Conservation (phyloP, 2,113 vertebrate species). For the Gobiocypris rarus region DNA sequence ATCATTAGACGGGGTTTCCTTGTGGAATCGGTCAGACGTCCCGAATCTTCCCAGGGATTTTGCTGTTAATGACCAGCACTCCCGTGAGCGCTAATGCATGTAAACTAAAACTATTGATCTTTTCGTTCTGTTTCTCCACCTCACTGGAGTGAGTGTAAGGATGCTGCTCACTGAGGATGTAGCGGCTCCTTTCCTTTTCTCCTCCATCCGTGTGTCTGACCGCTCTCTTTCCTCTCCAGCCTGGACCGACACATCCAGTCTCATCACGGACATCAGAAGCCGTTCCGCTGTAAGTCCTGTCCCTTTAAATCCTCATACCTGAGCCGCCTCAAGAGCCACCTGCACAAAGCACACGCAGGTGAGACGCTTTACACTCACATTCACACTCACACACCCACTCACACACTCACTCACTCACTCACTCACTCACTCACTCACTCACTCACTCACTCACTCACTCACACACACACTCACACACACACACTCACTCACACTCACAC, state of each 20-base stretch:
- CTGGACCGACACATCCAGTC: constrained; percentile 98
- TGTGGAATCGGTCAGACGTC: constrained; percentile 47
- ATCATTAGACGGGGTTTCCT: constrained; percentile 12
- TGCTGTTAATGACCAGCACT: constrained; percentile 25
- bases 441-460: too few species aligned
- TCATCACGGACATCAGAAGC: constrained; percentile 97
- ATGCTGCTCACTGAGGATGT: not conserved
- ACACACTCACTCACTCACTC: too few species aligned
- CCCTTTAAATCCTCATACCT: constrained; percentile 98
- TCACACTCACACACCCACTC: not conserved
- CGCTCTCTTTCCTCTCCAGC: constrained; percentile 67
- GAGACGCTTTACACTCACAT: constrained; percentile 53
- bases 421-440: too few species aligned
- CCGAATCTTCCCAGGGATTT: constrained; percentile 6
- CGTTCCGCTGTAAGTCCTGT: constrained; percentile 97
- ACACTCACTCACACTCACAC: too few species aligned
- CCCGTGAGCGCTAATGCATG: not conserved
- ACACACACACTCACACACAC: too few species aligned
- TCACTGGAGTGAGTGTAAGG: not conserved
- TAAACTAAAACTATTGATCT: not conserved
- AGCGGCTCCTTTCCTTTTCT: not conserved
- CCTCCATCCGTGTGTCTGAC: constrained; percentile 16
- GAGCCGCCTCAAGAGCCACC: constrained; percentile 95
- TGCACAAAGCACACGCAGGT: constrained; percentile 96
- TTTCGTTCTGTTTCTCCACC: not conserved